phyloP scores from a whole-genome alignment of 2,797 vertebrate genomes.

The Enteromius treurensis region DNA sequence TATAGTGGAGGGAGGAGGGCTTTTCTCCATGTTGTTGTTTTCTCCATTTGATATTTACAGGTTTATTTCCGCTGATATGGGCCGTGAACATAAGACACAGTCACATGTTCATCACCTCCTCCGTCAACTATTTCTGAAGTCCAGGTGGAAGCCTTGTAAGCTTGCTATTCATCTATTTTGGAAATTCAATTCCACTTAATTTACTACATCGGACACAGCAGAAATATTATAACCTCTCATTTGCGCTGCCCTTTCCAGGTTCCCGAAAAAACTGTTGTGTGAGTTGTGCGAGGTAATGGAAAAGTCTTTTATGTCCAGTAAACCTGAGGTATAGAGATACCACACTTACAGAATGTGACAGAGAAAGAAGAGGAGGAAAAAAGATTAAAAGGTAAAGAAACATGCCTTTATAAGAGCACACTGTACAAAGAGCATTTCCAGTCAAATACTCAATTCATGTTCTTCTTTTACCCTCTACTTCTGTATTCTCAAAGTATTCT shows the following conservation, averaged over 20 bases:
- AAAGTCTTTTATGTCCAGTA: slow-evolving; percentile 88
- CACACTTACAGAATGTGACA: slow-evolving; percentile 88
- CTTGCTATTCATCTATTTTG: slow-evolving; percentile 61
- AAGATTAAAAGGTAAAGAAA: slow-evolving; percentile 71
- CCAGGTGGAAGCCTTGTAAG: slow-evolving; percentile 76
- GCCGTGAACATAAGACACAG: slow-evolving; percentile 1
- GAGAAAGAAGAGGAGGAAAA: slow-evolving; percentile 77
- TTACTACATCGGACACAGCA: slow-evolving; percentile 53
- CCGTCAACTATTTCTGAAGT: slow-evolving; percentile 79
- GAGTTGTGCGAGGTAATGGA: slow-evolving; percentile 88
- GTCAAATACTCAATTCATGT: slow-evolving; percentile 89
- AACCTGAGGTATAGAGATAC: slow-evolving; percentile 96
- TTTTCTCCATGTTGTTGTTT: slow-evolving; percentile 63
- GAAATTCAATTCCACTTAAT: slow-evolving; percentile 49
- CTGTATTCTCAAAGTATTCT: slow-evolving; percentile 89
- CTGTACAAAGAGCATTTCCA: slow-evolving; percentile 95
- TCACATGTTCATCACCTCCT: slow-evolving; percentile 42
- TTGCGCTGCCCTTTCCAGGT: slow-evolving; percentile 63
- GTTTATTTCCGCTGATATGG: neutral
- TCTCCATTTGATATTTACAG: slow-evolving; percentile 13
- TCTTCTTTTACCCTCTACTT: slow-evolving; percentile 94
- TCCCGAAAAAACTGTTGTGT: slow-evolving; percentile 79
- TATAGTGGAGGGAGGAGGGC: slow-evolving; percentile 69
- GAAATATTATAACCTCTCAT: slow-evolving; percentile 15
- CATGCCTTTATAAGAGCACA: slow-evolving; percentile 80